Conservation (phyloP, 2,888 invertebrate genomes). For the Hymenopus coronatus region DNA sequence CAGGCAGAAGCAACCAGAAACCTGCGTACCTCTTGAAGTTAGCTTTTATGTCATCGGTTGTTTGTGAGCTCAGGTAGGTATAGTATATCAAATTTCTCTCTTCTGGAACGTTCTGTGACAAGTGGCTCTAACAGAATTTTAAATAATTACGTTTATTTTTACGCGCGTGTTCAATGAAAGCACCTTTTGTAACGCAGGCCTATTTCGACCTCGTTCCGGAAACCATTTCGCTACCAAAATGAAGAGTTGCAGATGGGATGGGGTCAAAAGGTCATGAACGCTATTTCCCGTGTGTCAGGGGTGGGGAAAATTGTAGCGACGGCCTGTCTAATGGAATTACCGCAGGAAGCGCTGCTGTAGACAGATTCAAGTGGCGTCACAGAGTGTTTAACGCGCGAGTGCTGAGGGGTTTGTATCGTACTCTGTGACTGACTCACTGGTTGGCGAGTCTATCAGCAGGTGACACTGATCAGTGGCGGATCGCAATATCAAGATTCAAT, state of each 20-base stretch:
- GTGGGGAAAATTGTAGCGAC: neutral
- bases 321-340: constrained; percentile 10
- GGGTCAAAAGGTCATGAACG: constrained; percentile 17
- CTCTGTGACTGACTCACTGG: too few relatives aligned
- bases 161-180: neutral
- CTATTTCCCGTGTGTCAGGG: constrained; percentile 6
- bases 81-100: neutral
- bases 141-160: neutral
- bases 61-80: neutral
- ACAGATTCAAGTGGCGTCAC: neutral
- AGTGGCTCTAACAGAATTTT: neutral
- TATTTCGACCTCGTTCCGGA: neutral
- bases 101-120: neutral
- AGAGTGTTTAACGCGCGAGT: neutral
- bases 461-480: too few relatives aligned
- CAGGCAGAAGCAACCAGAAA: neutral
- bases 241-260: neutral
- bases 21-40: neutral
- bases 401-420: neutral
- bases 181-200: neutral
- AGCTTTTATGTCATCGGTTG: neutral
- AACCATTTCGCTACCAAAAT: neutral
- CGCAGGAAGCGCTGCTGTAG: neutral
- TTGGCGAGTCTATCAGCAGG: too few relatives aligned
- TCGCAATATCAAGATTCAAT: too few relatives aligned